Base-by-base conservation (phyloP, 2,888 invertebrate species). In the Pandemis heparana region DNA sequence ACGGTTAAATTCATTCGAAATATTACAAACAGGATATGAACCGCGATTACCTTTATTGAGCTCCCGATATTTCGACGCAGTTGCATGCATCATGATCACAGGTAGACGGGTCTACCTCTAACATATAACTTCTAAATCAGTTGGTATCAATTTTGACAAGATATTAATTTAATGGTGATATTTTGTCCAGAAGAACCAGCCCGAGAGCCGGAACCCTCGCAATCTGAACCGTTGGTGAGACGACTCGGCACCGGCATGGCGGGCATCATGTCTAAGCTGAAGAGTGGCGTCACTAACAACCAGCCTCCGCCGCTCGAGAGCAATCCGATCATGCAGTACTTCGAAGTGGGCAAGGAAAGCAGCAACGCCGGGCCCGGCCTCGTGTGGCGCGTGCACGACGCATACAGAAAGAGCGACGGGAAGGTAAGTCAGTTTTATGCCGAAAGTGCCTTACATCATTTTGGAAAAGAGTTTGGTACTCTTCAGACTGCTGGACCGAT, bases 381-480 rank as follows among this genome's bases (percentile, higher is more conserved):
- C 79, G 96, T 98, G 63, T 99, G 99, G 99, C 97, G 97, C 84
- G 97, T 99, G 77, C 97, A 98, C 88, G 98, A 99, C 80, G 99
- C 97, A 0, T 96, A 96, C 84, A 95, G 98, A 81, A 98, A 98
- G 90, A 96, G 96, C 78, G 99, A 99, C 84, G 97, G 97, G 80
- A 97, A 97, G 97, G 99, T 99, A 89, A 95, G 96, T 85, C 9
- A 41, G 7, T 7, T 41, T 9, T 6, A 7, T 9, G 41, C 7
- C 7, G 7, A 41, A 41, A 32, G 23, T 32, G 23, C 23, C 23
- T 32, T 32, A n/a, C n/a, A n/a, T 32, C 23, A 32, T 32, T 32
- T 32, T 32, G 23, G 23, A 32, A 32, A 32, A 2, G 0, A 32
- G 23, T 4, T 4, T 32, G 23, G 4, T 32, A 32, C 23, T 32